These are phyloP conservation scores for Lethocerus indicus DNA, from an alignment of 1,140 invertebrate genomes.

Conservation along the genomic window DNA sequence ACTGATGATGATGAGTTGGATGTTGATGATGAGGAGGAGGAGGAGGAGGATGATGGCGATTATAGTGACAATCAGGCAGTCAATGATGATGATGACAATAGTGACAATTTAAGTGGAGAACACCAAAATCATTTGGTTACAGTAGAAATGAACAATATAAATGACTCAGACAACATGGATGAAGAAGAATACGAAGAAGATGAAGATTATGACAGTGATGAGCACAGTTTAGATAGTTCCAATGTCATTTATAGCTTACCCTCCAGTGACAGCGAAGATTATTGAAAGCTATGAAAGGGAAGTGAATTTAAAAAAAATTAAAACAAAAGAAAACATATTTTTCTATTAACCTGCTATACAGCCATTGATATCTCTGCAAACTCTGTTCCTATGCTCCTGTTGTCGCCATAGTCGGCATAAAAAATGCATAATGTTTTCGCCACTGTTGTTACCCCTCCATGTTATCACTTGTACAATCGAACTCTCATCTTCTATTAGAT, in stretches of 20 bases:
- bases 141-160: neutral
- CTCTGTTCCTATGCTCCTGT: slow-evolving; percentile 7
- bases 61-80: neutral
- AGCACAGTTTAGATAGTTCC: no score
- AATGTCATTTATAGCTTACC: no score
- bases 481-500: neutral
- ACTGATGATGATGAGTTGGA: neutral
- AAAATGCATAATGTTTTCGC: neutral
- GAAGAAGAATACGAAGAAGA: neutral
- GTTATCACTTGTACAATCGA: slow-evolving; percentile 7
- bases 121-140: neutral
- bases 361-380: slow-evolving; percentile 3
- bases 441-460: slow-evolving; percentile 4
- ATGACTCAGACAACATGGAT: neutral
- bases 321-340: neutral
- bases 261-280: no score
- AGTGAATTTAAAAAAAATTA: neutral
- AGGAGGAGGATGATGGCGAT: neutral
- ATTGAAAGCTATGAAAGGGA: no score
- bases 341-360: slow-evolving; percentile 10
- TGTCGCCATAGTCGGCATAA: slow-evolving; percentile 9
- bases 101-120: neutral
- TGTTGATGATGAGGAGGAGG: no score
- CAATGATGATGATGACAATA: neutral
- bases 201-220: no score